These are phyloP conservation scores for Epirrhoe tristata DNA, from an alignment of 2,888 invertebrate species.

Conservation along the genomic window DNA sequence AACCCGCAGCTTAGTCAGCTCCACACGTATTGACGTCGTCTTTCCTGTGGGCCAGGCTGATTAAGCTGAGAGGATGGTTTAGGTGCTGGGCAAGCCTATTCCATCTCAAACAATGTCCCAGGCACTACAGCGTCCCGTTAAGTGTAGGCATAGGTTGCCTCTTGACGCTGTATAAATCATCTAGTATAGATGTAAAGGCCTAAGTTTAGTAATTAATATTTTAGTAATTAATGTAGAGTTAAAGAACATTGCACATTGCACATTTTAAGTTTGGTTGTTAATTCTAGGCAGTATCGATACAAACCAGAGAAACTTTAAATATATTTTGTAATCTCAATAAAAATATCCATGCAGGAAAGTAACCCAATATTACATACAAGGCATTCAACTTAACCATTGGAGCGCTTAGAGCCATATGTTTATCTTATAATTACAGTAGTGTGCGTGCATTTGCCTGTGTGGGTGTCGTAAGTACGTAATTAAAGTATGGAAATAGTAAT, in stretches of 20 bases:
- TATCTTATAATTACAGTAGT: slow-evolving; percentile 69
- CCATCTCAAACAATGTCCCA: too few relatives aligned
- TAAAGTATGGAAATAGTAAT: slow-evolving; percentile 84
- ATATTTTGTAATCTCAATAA: slow-evolving; percentile 19
- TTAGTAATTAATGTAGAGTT: neutral
- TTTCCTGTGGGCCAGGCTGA: too few relatives aligned
- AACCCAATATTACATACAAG: slow-evolving; percentile 65
- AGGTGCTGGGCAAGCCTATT: too few relatives aligned
- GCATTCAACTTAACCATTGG: slow-evolving; percentile 51
- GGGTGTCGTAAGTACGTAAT: slow-evolving; percentile 76
- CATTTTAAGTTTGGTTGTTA: neutral
- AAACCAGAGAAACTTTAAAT: neutral
- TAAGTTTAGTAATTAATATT: neutral
- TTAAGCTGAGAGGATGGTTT: too few relatives aligned
- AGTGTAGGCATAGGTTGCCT: too few relatives aligned
- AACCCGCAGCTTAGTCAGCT: too few relatives aligned
- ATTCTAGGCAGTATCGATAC: neutral
- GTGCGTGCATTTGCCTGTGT: slow-evolving; percentile 59
- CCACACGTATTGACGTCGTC: too few relatives aligned
- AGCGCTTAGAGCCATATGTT: slow-evolving; percentile 76
- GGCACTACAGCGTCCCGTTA: too few relatives aligned
- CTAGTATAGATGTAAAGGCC: too few relatives aligned
- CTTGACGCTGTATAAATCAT: too few relatives aligned
- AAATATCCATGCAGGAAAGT: slow-evolving; percentile 56
- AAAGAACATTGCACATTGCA: neutral